Base-by-base conservation (phyloP, 2,888 invertebrate genomes). In the Eristalis tenax region DNA sequence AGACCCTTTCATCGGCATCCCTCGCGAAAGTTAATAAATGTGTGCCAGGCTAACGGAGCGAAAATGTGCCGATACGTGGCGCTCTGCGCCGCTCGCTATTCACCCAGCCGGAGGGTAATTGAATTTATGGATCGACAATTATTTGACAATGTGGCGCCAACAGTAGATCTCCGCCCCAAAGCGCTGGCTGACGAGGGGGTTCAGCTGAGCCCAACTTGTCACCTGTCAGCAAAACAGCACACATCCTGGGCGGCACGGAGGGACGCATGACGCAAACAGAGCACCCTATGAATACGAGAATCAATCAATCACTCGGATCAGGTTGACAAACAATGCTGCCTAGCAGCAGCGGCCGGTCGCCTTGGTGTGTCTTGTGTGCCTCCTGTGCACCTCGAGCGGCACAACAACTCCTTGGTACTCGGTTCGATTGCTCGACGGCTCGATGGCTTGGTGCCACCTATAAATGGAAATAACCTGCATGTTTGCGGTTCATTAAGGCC, bases 391-490 rank as follows among this genome's bases (percentile, higher is more conserved):
- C 74, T 68, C 56, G 18, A 50, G 50, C 18, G 50, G 50, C 50
- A 8, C 50, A 50, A 6, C 50, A 50, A n/a, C 50, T 50, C 50
- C 50, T 50, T 50, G 50, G 50, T 8, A 8, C 50, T 50, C 50
- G 50, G 15, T 74, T 70, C 66, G 85, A 61, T 38, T 50, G 15
- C n/a, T 43, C 43, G 43, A 43, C n/a, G 43, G 50, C 50, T 50
- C 50, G 8, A 50, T 50, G 26, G 57, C 73, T 63, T 38, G 82
- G 70, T 69, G 77, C 75, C 87, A 87, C 83, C 87, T 87, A 87
- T 87, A 87, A 87, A 87, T 87, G 87, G 87, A 87, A 87, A 87
- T 87, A 87, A 83, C 87, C 87, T 87, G 87, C 87, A 87, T 87
- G 87, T 87, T 87, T 87, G 87, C 87, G 87, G 87, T 87, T 87